Evolutionary conservation across 1,140 invertebrate species (phyloP).

Genomic region (Drosophila sucinea): DNA sequence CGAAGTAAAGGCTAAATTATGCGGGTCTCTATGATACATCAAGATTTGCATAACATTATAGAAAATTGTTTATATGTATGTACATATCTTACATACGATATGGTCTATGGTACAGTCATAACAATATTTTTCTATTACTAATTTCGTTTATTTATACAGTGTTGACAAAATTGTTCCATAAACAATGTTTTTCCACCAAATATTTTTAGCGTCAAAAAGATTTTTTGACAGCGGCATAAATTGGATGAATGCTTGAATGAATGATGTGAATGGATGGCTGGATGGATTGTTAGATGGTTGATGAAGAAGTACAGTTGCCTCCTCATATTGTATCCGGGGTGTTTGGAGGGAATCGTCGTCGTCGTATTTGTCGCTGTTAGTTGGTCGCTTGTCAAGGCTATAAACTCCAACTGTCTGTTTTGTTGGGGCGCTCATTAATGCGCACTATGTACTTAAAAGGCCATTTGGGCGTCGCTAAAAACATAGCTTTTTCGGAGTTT

Average conservation of each 20-base stretch:
- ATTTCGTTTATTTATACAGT: neutral
- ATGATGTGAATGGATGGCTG: constrained; percentile 24
- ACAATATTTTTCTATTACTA: neutral
- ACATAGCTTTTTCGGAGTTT: constrained; percentile 10
- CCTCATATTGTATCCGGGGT: neutral
- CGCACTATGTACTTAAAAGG: constrained; percentile 58
- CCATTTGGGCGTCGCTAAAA: constrained; percentile 48
- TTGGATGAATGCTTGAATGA: constrained; percentile 32
- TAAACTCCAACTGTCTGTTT: constrained; percentile 49
- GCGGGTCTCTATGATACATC: neutral
- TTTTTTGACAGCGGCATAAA: constrained; percentile 1
- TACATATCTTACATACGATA: neutral
- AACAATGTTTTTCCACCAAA: neutral
- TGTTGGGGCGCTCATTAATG: constrained; percentile 47
- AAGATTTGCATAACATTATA: neutral
- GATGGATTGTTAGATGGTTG: neutral
- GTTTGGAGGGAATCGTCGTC: neutral
- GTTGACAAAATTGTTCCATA: constrained; percentile 3
- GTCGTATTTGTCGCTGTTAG: neutral
- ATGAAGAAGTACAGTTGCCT: constrained; percentile 24
- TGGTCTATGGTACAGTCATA: neutral
- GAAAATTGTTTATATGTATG: neutral
- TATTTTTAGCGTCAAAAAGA: neutral
- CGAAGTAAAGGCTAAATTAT: neutral
- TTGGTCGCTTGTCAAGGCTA: constrained; percentile 49